Evolutionary conservation across 2,797 vertebrate genomes (phyloP).

Genomic region (Esox lucius): DNA sequence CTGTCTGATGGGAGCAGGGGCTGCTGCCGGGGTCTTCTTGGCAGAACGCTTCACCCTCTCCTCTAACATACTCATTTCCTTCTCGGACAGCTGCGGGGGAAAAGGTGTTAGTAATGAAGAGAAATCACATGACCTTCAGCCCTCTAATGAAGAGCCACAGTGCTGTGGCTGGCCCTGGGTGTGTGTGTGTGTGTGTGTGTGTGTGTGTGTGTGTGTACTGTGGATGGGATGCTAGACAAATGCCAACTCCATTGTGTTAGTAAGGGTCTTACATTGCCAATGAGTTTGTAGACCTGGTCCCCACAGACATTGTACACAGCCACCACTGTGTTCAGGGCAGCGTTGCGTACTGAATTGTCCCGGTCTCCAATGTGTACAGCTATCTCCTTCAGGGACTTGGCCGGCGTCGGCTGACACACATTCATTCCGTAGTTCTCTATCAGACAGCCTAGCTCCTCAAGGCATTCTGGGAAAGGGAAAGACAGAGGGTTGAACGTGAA

Average conservation of each 20-base stretch:
- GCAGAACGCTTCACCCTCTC: slow-evolving; percentile 96
- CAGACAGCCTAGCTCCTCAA: slow-evolving; percentile 77
- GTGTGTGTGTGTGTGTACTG: background rate
- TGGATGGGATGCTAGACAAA: too few species aligned
- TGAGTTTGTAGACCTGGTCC: slow-evolving; percentile 97
- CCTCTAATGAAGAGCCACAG: too few species aligned
- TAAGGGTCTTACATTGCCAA: slow-evolving; percentile 87
- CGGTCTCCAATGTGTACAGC: slow-evolving; percentile 93
- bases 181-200: background rate
- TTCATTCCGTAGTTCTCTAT: slow-evolving; percentile 84
- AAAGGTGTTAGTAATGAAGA: background rate
- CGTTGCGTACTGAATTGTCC: slow-evolving; percentile 94
- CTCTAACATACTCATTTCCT: slow-evolving; percentile 99
- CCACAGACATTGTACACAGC: slow-evolving; percentile 93
- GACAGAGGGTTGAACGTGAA: background rate
- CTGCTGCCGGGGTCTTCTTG: slow-evolving; percentile 83
- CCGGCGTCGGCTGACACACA: slow-evolving; percentile 93
- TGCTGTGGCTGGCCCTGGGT: too few species aligned
- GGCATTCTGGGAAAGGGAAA: slow-evolving; percentile 67
- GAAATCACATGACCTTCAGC: too few species aligned
- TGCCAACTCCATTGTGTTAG: background rate
- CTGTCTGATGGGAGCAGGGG: slow-evolving; percentile 80
- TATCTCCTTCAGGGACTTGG: slow-evolving; percentile 95
- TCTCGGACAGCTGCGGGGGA: slow-evolving; percentile 87
- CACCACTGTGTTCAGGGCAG: slow-evolving; percentile 95